Evolutionary conservation across 2,113 vertebrate species (phyloP), one percentile per base, ranked within the genome.

Genomic region (Passerina amoena): DNA sequence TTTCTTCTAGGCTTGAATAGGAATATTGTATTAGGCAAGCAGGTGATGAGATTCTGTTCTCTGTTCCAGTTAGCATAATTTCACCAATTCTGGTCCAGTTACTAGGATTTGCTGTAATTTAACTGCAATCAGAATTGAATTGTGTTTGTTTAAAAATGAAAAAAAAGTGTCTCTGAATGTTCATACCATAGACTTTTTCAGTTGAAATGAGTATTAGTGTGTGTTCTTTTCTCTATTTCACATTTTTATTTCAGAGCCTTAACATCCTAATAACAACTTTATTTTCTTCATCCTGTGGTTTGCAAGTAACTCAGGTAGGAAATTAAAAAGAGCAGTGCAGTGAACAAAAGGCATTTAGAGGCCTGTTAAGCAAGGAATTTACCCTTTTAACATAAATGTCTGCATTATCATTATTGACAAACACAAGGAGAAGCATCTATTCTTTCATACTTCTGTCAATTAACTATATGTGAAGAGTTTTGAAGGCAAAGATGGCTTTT

Each of bases 1-100:
- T 97, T 94, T 64, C 54, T 92, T 88, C 69, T 68, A 65, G n/a
- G 65, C 50, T 95, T 96, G 76, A 93, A 95, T 94, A 83, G 76
- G 87, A 93, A 78, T 78, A 93, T 75, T 90, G 64, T 88, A 93
- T 86, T 61, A 90, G n/a, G 85, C 56, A 83, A 89, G 79, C 88
- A 90, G 66, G 85, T 64, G 51, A 82, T 64, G 48, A 69, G 40
- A 88, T 78, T 90, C 60, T 82, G 38, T n/a, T 88, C 75, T 73
- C 59, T 92, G 27, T 70, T 85, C 28, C 1, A 2, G 64, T 35
- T 22, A 71, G 22, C 31, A 18, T 56, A 90, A 93, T 73, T 83
- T 37, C 40, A 92, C 51, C 21, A 44, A 38, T 80, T 86, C 64
- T 54, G 59, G 64, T 38, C 3, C 31, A 94, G 71, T 70, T 80